Evolutionary conservation across 2,113 vertebrate genomes (phyloP), one percentile per base, ranked within the genome.

Genomic region (Manacus vitellinus): DNA sequence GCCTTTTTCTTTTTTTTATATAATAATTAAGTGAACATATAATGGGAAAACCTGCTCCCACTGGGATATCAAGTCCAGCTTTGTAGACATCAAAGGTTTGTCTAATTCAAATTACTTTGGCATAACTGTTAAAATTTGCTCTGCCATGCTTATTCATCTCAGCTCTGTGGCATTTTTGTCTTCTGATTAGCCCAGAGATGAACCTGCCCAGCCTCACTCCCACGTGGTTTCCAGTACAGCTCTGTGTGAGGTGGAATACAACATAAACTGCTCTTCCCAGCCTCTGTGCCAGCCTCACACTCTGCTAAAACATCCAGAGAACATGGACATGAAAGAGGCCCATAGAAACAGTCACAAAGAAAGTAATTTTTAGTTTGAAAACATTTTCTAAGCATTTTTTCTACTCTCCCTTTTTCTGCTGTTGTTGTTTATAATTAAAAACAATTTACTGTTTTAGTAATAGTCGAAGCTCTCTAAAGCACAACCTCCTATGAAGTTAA

Each of bases 31-130:
- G 72, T 47, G 33, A 68, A 62, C 24, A 66, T 24, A 61, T 44
- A 84, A 71, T 31, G 33, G 44, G 67, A 86, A 92, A 94, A 84
- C 14, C 63, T 86, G 27, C 35, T 94, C 92, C 74, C 46, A 86
- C 37, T 0, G 0, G 72, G 76, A 49, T 54, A 84, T 43, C 28
- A 71, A 77, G 46, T 49, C 76, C 77, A 67, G 59, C 72, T 96
- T 92, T 96, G 63, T 74, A 92, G 68, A 54, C 41, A 91, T 89
- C 91, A 91, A 86, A 92, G 67, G 39, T 94, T 74, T 90, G 24
- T 52, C 44, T 91, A 61, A 88, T 73, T 91, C 86, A 65, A 91
- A 91, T 92, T 76, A 52, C 49, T 61, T 70, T 31, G 24, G 37
- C 63, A 46, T 6, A 80, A 41, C 49, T 89, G 76, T 49, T 63